These are phyloP conservation scores for Gallinago jamesoni DNA, from an alignment of 2,113 vertebrate species.

Conservation along the genomic window DNA sequence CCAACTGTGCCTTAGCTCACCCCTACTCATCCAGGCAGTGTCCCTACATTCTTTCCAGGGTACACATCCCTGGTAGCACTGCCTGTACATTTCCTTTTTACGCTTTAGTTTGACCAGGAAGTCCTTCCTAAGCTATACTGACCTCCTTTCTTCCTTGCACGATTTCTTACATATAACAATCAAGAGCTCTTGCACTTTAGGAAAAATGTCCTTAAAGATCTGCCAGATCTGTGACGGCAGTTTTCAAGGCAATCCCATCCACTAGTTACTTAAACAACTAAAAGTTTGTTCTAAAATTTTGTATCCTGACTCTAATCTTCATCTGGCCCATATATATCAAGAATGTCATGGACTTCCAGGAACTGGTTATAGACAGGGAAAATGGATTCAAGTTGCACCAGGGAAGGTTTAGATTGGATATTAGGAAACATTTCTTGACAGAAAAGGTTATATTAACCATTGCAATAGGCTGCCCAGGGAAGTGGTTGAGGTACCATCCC, in stretches of 20 bases:
- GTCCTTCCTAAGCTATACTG: background rate
- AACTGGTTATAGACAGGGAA: background rate
- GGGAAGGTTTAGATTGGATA: too few relatives aligned
- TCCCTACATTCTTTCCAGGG: background rate
- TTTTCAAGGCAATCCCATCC: background rate
- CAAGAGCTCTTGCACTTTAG: background rate
- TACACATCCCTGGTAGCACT: background rate
- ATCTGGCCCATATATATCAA: background rate
- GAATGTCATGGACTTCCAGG: background rate
- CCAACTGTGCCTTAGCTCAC: background rate
- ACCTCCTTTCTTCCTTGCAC: background rate
- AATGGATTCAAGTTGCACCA: too few relatives aligned
- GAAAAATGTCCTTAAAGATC: background rate
- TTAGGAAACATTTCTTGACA: too few relatives aligned
- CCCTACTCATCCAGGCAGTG: background rate
- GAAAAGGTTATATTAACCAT: too few relatives aligned
- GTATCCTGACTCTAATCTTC: background rate
- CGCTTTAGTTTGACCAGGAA: background rate
- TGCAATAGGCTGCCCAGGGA: too few relatives aligned
- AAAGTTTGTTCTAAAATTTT: background rate
- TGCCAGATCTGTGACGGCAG: background rate
- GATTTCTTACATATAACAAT: background rate
- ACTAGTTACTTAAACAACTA: background rate
- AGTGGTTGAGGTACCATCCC: too few relatives aligned
- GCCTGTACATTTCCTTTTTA: background rate